Conservation (phyloP, 2,113 vertebrate species). For the Balaenoptera acutorostrata region DNA sequence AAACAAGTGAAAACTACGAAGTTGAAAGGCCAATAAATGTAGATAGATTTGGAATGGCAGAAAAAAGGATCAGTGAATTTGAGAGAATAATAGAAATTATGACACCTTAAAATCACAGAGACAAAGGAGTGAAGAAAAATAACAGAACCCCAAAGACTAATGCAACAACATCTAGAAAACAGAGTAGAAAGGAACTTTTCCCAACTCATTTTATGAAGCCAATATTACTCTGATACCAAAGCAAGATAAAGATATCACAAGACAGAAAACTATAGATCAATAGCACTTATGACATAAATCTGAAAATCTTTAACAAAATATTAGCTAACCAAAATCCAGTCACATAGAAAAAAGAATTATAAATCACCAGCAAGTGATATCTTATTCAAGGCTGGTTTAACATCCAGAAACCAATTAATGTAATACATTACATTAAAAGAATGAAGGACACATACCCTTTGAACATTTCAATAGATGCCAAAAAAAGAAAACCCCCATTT, state of each 20-base stretch:
- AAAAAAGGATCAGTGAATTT: background rate
- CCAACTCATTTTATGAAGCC: background rate
- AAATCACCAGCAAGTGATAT: background rate
- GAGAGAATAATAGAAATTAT: background rate
- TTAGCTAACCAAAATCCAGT: background rate
- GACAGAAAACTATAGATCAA: background rate
- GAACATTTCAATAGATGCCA: background rate
- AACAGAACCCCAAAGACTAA: background rate
- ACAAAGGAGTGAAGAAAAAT: background rate
- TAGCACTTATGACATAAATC: background rate
- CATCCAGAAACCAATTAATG: background rate
- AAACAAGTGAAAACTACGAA: background rate
- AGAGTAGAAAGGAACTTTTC: background rate
- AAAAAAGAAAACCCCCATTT: background rate
- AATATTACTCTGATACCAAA: background rate
- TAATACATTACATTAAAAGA: background rate
- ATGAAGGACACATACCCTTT: background rate
- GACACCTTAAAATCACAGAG: background rate
- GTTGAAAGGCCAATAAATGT: background rate
- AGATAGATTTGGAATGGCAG: background rate
- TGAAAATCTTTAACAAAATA: background rate
- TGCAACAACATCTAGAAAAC: background rate
- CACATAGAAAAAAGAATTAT: background rate
- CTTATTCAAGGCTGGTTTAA: background rate
- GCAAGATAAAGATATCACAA: background rate